Percentiles rank a stretch among this genome's conserved stretches.
Conservation (phyloP, 2,113 vertebrate species). For the Rhombomys opimus region DNA sequence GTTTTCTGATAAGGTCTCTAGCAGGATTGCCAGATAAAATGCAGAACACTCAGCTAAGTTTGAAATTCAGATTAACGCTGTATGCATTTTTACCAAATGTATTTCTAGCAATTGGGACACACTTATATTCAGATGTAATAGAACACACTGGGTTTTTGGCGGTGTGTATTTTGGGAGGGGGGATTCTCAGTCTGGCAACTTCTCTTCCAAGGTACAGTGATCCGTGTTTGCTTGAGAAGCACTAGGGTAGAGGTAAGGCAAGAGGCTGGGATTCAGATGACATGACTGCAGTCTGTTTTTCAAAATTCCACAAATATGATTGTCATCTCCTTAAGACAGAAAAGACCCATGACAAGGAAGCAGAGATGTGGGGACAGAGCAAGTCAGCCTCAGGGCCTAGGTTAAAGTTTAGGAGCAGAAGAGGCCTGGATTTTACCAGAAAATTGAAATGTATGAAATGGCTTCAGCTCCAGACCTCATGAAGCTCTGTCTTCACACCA, state of each 20-base stretch:
- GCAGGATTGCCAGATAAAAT: constrained; percentile 47
- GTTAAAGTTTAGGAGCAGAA: constrained; percentile 64
- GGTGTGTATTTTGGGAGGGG: background rate
- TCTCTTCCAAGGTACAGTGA: constrained; percentile 5
- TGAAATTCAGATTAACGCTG: constrained; percentile 48
- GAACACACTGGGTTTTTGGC: background rate
- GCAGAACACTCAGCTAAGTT: background rate
- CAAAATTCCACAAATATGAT: constrained; percentile 70
- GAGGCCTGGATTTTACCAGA: constrained; percentile 47
- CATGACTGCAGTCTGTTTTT: background rate
- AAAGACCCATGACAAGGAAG: constrained; percentile 28
- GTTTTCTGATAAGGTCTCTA: constrained; percentile 42
- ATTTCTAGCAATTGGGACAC: constrained; percentile 12
- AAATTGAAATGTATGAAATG: background rate
- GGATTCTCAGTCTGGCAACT: constrained; percentile 12
- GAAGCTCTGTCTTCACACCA: background rate
- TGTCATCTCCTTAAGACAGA: constrained; percentile 57
- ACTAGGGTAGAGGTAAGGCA: constrained; percentile 1
- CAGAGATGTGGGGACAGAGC: background rate
- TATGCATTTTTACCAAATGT: constrained; percentile 43
- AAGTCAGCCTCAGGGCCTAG: constrained; percentile 42
- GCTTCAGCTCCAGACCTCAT: background rate
- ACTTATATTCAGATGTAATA: constrained; percentile 48
- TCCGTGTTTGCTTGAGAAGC: constrained; percentile 6
- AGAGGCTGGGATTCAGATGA: background rate